Conservation (phyloP, 2,888 invertebrate species). For the Elegia similella region DNA sequence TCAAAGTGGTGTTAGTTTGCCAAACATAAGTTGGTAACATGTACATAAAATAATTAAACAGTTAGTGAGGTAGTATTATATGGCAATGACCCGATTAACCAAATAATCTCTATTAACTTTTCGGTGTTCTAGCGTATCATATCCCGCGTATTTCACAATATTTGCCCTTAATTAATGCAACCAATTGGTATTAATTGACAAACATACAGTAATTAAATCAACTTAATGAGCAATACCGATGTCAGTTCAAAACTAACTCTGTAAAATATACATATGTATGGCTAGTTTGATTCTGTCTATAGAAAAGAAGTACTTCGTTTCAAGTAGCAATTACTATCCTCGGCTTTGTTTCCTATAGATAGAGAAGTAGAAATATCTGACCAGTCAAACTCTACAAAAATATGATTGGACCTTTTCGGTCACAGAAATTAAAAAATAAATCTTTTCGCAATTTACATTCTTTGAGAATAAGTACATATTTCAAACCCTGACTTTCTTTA, state of each 20-base stretch:
- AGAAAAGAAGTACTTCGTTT: no score
- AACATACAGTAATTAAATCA: not conserved
- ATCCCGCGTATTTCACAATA: not conserved
- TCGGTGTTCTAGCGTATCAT: not conserved
- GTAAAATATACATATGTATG: no score
- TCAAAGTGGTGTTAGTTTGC: conserved; percentile 7
- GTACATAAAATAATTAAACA: conserved; percentile 7
- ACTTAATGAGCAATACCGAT: not conserved
- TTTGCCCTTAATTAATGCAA: not conserved
- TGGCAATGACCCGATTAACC: conserved; percentile 38
- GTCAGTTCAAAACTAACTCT: not conserved
- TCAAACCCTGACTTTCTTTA: no score
- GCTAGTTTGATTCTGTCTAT: no score
- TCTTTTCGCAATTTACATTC: no score
- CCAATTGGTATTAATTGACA: not conserved
- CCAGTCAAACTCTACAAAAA: no score
- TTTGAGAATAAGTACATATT: no score
- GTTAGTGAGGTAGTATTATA: conserved; percentile 17
- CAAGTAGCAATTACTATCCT: no score
- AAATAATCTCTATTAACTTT: conserved; percentile 24
- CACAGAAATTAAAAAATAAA: no score
- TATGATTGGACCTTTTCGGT: no score
- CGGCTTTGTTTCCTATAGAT: no score
- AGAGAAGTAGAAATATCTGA: no score
- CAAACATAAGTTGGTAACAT: conserved; percentile 10